Conservation (phyloP, 2,888 invertebrate species). For the Synanthedon myopaeformis region DNA sequence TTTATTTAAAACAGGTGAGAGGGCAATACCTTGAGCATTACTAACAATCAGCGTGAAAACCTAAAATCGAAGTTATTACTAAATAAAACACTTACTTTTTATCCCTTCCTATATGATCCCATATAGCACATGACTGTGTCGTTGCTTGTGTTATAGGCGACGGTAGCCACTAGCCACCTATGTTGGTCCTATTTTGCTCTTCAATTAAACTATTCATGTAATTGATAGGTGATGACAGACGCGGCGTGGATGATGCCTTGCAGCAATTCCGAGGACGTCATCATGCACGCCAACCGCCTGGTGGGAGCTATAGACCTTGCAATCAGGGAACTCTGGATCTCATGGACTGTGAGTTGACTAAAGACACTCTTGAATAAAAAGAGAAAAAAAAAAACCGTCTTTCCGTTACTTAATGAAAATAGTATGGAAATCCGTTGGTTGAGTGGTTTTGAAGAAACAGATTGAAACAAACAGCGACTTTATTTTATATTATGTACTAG, state of each 20-base stretch:
- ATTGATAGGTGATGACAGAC: slow-evolving; percentile 72
- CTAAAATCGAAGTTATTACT: not conserved
- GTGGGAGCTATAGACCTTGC: slow-evolving; percentile 70
- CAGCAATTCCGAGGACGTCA: slow-evolving; percentile 78
- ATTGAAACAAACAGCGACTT: no score
- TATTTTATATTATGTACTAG: no score
- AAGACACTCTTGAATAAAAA: no score
- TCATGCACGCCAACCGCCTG: slow-evolving; percentile 75
- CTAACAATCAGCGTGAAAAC: no score
- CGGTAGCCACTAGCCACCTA: no score
- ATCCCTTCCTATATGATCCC: no score
- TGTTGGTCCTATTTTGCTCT: not conserved
- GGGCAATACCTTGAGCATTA: no score
- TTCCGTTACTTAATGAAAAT: not conserved
- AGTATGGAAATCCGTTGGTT: not conserved
- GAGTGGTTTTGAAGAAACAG: not conserved
- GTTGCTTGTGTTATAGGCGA: no score
- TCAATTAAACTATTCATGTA: not conserved
- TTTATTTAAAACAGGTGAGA: slow-evolving; percentile 70
- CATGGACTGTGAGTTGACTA: slow-evolving; percentile 47
- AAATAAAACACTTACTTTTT: not conserved
- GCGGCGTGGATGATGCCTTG: slow-evolving; percentile 84
- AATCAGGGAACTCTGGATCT: slow-evolving; percentile 51
- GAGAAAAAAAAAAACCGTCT: not conserved
- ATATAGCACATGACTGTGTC: no score